A percentile compares a stretch with the other conserved stretches of the same genome.
Conservation (phyloP, 2,113 vertebrate species). For the Zapornia atra region DNA sequence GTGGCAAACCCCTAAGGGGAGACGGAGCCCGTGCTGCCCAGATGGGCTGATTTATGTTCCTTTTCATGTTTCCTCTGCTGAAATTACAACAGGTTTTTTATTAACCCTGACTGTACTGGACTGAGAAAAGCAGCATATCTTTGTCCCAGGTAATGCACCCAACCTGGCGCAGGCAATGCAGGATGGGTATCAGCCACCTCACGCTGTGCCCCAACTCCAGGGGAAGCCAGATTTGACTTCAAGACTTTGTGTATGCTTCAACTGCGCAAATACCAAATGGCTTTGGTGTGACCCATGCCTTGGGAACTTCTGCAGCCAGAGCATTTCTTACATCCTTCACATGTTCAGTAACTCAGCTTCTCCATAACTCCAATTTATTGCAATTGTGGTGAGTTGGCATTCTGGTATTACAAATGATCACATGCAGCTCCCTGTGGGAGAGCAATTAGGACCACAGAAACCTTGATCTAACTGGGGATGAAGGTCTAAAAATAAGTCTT, state of each 20-base stretch:
- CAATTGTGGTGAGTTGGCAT: background rate
- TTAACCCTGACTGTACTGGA: background rate
- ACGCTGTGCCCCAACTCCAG: background rate
- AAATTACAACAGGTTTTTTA: background rate
- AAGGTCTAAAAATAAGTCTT: background rate
- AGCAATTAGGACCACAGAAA: background rate
- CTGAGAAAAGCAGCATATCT: background rate
- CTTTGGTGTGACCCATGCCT: background rate
- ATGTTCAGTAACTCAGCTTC: no score
- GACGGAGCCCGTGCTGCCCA: background rate
- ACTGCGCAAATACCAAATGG: background rate
- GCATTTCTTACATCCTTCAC: background rate
- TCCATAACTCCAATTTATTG: background rate
- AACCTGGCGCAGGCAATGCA: accelerated
- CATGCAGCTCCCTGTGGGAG: background rate
- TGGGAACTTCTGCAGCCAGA: accelerated
- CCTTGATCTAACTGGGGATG: background rate
- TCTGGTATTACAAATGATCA: background rate
- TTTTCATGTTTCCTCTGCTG: background rate
- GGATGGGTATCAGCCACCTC: background rate
- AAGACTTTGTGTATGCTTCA: background rate
- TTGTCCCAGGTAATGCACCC: background rate
- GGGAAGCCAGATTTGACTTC: background rate
- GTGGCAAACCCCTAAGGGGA: background rate
- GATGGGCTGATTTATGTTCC: background rate